These are phyloP conservation scores for Netelia inedita DNA, from an alignment of 2,888 invertebrate genomes.

Conservation along the genomic window DNA sequence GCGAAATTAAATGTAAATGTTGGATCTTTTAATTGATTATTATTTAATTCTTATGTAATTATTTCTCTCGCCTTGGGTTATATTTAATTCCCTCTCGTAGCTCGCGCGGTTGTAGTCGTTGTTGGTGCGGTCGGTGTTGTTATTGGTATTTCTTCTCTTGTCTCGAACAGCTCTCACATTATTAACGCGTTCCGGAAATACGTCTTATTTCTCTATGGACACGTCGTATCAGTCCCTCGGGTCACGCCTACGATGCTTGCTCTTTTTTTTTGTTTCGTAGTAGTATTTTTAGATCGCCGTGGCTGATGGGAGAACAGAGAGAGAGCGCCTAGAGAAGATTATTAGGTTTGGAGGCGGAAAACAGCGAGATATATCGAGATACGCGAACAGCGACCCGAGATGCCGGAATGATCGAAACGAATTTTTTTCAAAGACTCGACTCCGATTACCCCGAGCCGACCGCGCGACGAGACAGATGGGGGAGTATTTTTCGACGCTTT, in stretches of 20 bases:
- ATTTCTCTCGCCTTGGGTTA: not conserved
- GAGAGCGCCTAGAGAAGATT: conserved; percentile 29
- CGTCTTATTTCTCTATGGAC: conserved; percentile 57
- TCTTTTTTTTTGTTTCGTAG: conserved; percentile 43
- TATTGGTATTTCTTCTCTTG: not conserved
- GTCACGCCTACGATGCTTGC: conserved; percentile 56
- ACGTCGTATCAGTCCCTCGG: conserved; percentile 52
- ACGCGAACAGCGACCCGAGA: not conserved
- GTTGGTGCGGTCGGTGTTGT: not conserved
- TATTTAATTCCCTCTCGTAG: not conserved
- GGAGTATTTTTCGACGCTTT: conserved; percentile 13
- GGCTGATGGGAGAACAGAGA: conserved; percentile 27
- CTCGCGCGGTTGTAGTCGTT: not conserved
- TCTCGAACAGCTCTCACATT: conserved; percentile 2
- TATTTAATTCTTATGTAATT: not conserved
- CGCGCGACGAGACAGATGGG: conserved; percentile 4
- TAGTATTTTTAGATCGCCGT: conserved; percentile 49
- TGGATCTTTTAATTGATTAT: not conserved
- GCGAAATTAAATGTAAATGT: too few species aligned
- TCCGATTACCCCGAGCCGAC: too few species aligned
- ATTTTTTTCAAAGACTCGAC: too few species aligned
- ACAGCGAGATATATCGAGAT: conserved; percentile 33
- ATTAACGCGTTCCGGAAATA: conserved; percentile 51
- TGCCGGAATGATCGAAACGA: too few species aligned
- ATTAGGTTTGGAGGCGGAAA: conserved; percentile 40